These are phyloP conservation scores for Lycia hirtaria DNA, from an alignment of 2,888 invertebrate genomes.

Conservation along the genomic window DNA sequence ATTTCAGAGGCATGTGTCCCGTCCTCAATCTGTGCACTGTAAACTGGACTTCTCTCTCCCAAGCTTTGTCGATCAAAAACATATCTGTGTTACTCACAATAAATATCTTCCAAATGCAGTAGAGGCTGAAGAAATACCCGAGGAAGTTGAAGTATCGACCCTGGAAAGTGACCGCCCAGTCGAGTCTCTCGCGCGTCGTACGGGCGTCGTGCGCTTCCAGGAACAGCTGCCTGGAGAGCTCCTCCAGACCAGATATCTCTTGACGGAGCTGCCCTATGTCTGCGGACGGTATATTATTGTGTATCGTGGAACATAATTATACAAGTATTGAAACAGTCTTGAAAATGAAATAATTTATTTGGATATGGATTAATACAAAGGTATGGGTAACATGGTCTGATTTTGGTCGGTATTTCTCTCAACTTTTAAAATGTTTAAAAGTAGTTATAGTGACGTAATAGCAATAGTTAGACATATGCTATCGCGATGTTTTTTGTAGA, in stretches of 20 bases:
- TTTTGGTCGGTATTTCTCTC: no score
- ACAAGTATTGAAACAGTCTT: no score
- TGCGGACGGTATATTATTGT: conserved; percentile 52
- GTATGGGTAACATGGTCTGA: no score
- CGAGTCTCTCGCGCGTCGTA: conserved; percentile 95
- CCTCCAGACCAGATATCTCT: conserved; percentile 96
- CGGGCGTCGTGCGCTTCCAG: conserved; percentile 97
- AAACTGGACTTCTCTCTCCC: no score
- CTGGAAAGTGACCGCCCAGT: conserved; percentile 98
- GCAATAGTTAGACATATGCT: no score
- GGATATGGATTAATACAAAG: no score
- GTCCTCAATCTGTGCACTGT: no score
- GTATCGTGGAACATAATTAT: background rate
- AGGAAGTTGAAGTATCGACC: conserved; percentile 99
- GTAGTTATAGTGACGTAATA: no score
- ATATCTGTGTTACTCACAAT: conserved; percentile 89
- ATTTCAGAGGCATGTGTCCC: no score
- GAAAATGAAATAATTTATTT: no score
- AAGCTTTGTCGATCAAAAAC: background rate
- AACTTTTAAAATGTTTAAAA: no score
- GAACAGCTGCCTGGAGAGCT: conserved; percentile 96
- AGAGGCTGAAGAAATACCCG: conserved; percentile 99
- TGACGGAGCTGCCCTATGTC: conserved; percentile 92
- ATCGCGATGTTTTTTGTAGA: no score
- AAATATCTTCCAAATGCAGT: conserved; percentile 99